Evolutionary conservation across 2,888 invertebrate genomes (phyloP).

Genomic region (Drosophila affinis): DNA sequence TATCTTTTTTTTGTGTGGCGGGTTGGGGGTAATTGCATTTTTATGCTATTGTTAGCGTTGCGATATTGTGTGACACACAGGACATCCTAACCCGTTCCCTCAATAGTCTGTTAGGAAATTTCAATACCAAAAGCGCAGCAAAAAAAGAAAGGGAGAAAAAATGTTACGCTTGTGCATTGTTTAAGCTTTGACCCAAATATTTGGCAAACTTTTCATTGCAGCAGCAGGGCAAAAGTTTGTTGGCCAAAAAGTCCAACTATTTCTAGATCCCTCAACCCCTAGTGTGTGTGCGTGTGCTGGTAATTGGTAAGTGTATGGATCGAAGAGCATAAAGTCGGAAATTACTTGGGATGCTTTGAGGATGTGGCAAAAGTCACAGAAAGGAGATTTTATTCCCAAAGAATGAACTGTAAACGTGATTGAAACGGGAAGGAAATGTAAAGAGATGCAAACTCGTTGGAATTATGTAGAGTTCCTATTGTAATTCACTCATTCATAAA

Average conservation of each 20-base stretch:
- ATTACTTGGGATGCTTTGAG: not conserved
- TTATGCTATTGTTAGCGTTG: constrained; percentile 63
- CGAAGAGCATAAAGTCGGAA: constrained; percentile 10
- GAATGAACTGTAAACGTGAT: not conserved
- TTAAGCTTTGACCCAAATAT: constrained; percentile 67
- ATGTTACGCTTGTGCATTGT: constrained; percentile 56
- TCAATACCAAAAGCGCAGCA: constrained; percentile 25
- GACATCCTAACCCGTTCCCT: constrained; percentile 6
- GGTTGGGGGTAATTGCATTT: constrained; percentile 70
- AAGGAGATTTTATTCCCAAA: not conserved
- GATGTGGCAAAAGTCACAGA: not conserved
- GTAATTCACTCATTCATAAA: not conserved
- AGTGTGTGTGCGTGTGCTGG: constrained; percentile 15
- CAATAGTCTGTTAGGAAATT: constrained; percentile 34
- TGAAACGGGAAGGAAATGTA: not conserved
- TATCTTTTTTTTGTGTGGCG: constrained; percentile 18
- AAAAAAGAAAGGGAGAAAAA: constrained; percentile 16
- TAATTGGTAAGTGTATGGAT: constrained; percentile 37
- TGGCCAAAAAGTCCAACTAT: constrained; percentile 28
- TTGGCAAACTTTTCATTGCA: constrained; percentile 42
- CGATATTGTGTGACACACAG: constrained; percentile 37
- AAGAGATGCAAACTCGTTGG: too few species aligned
- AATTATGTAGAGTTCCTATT: too few species aligned
- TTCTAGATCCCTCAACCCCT: constrained; percentile 8
- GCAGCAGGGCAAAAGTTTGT: constrained; percentile 20